phyloP scores from a whole-genome alignment of 2,888 invertebrate species.

The Plebejus anna region DNA sequence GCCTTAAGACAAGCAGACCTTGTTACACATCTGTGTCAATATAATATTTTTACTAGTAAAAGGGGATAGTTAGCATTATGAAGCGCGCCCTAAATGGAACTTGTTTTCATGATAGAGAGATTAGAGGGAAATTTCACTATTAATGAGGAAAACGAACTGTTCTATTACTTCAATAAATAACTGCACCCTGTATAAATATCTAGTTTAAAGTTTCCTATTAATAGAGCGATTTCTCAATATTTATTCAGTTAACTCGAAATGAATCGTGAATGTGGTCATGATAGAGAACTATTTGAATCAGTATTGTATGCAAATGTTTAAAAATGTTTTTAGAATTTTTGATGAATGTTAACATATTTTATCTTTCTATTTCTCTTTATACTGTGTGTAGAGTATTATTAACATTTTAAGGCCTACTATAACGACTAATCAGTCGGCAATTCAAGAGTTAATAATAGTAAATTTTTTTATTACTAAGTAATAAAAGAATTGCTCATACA shows the following conservation, averaged over 20 bases:
- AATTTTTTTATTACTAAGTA: too few relatives aligned
- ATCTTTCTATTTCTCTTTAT: neutral
- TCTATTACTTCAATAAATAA: neutral
- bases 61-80: too few relatives aligned
- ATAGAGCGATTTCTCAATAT: slow-evolving; percentile 1
- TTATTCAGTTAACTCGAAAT: neutral
- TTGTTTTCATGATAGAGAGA: neutral
- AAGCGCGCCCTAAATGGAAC: neutral
- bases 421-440: too few relatives aligned
- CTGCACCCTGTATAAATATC: slow-evolving; percentile 4
- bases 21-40: too few relatives aligned
- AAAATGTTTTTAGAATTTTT: neutral
- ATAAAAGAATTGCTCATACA: too few relatives aligned
- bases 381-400: too few relatives aligned
- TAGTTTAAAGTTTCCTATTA: neutral
- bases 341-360: too few relatives aligned
- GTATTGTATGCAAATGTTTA: slow-evolving; percentile 24
- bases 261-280: slow-evolving; percentile 14
- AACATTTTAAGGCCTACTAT: too few relatives aligned
- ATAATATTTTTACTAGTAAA: too few relatives aligned
- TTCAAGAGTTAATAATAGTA: too few relatives aligned
- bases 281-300: slow-evolving; percentile 2
- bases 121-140: neutral
- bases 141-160: neutral
- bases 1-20: too few relatives aligned